phyloP scores from a whole-genome alignment of 2,888 invertebrate species.

The Ochropacha duplaris region DNA sequence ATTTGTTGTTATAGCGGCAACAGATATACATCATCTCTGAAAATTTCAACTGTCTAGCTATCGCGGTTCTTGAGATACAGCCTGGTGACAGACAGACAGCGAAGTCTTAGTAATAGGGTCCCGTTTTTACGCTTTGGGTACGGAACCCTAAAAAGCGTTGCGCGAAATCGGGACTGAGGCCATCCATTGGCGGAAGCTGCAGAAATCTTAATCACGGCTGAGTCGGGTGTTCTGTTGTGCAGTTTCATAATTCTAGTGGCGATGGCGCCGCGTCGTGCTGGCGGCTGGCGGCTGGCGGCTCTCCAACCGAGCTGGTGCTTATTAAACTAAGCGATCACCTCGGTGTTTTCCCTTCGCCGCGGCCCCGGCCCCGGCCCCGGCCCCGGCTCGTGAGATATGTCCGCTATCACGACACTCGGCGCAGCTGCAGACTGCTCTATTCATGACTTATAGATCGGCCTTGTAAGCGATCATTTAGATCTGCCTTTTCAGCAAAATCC shows the following conservation, averaged over 20 bases:
- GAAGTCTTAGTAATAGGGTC: too few relatives aligned
- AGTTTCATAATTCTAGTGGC: constrained; percentile 41
- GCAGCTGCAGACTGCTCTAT: background rate
- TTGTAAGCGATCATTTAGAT: background rate
- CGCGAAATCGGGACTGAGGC: constrained; percentile 21
- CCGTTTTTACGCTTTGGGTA: too few relatives aligned
- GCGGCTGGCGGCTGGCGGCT: constrained; percentile 38
- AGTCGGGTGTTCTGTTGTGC: constrained; percentile 43
- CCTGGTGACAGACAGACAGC: too few relatives aligned
- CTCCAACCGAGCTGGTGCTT: constrained; percentile 45
- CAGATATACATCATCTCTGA: too few relatives aligned
- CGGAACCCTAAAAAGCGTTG: too few relatives aligned
- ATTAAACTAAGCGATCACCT: constrained; percentile 55
- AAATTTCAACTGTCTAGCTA: too few relatives aligned
- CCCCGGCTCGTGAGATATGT: background rate
- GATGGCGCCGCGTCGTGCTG: constrained; percentile 18
- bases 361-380: background rate
- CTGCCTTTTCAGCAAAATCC: background rate
- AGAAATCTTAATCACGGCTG: constrained; percentile 58
- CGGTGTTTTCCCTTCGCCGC: constrained; percentile 30
- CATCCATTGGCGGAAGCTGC: constrained; percentile 11
- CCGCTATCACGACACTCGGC: background rate
- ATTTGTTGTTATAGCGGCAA: too few relatives aligned
- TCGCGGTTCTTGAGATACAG: too few relatives aligned
- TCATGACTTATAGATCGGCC: background rate